These are phyloP conservation scores for Heteronetta atricapilla DNA, from an alignment of 2,113 vertebrate genomes.

Conservation along the genomic window DNA sequence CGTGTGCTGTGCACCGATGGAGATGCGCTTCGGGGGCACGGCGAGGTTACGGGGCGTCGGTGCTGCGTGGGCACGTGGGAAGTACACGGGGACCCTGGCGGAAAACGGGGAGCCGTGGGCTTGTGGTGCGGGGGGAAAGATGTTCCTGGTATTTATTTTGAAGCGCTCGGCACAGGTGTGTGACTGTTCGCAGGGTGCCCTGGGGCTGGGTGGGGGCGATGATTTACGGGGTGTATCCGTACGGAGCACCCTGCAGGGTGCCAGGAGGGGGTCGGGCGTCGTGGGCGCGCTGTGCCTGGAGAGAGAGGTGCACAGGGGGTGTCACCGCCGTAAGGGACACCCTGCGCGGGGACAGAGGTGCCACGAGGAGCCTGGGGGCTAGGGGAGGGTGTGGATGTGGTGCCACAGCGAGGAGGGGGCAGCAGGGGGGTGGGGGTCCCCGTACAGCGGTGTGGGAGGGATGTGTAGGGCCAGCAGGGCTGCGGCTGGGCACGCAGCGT, in stretches of 20 bases:
- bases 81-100: neutral
- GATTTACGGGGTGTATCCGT: accelerated
- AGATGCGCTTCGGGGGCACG: accelerated
- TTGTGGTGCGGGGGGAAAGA: neutral
- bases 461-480: neutral
- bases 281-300: neutral
- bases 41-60: neutral
- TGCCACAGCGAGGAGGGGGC: accelerated
- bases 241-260: neutral
- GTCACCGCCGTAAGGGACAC: accelerated
- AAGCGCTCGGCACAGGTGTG: neutral
- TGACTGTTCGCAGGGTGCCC: neutral
- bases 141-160: neutral
- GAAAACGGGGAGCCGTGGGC: neutral
- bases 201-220: neutral
- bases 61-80: neutral
- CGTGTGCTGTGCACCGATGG: neutral
- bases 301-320: neutral
- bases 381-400: neutral
- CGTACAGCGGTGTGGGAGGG: too few relatives aligned
- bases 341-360: neutral
- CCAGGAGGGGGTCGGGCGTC: neutral
- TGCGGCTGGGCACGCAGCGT: accelerated
- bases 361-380: too few relatives aligned
- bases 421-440: neutral